Conservation (phyloP, 2,113 vertebrate species). For the Ophiodon elongatus region DNA sequence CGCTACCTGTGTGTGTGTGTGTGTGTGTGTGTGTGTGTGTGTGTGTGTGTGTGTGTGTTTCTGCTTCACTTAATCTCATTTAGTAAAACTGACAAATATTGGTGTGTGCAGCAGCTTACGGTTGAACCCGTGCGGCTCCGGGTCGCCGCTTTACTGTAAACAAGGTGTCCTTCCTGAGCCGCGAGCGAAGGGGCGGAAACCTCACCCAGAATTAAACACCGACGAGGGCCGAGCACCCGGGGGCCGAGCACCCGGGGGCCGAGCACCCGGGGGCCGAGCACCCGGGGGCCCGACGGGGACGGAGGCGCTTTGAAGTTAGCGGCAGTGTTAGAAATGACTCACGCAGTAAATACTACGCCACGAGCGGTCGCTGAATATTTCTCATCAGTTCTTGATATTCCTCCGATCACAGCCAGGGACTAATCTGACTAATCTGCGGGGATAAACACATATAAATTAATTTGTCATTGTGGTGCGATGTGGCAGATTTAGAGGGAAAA, state of each 20-base stretch:
- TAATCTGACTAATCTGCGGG: constrained; percentile 45
- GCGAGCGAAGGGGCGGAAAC: constrained; percentile 16
- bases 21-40: constrained; percentile 36
- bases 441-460: constrained; percentile 40
- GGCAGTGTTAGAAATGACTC: constrained; percentile 9
- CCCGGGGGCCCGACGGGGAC: background rate
- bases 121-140: constrained; percentile 42
- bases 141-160: constrained; percentile 64
- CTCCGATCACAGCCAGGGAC: background rate
- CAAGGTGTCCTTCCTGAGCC: constrained; percentile 32
- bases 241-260: too few species aligned
- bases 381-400: constrained; percentile 5
- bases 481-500: constrained; percentile 16
- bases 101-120: constrained; percentile 62
- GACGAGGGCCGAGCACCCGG: too few species aligned
- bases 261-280: background rate
- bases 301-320: constrained; percentile 14
- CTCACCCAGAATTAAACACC: constrained; percentile 31
- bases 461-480: constrained; percentile 36
- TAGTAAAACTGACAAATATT: constrained; percentile 64
- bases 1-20: constrained; percentile 33
- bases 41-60: constrained; percentile 38
- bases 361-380: background rate
- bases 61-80: constrained; percentile 68
- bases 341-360: constrained; percentile 1